Conservation (phyloP, 2,888 invertebrate species). For the Agapostemon virescens region DNA sequence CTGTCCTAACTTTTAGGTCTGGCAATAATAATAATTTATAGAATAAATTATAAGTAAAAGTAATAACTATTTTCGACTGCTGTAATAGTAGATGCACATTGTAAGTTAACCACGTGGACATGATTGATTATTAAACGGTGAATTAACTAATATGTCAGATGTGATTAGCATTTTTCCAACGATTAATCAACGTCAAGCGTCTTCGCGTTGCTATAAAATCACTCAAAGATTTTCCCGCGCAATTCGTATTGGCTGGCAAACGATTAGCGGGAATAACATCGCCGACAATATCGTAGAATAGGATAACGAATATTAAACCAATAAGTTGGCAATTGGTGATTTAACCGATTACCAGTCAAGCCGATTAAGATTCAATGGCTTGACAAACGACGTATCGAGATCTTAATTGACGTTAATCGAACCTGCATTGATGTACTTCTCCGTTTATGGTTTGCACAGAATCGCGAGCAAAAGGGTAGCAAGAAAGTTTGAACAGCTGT, state of each 20-base stretch:
- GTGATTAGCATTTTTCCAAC: neutral
- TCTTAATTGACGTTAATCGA: slow-evolving; percentile 28
- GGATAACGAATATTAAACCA: slow-evolving; percentile 25
- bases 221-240: neutral
- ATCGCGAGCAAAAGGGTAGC: neutral
- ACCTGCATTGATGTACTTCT: neutral
- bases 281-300: slow-evolving; percentile 14
- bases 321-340: slow-evolving; percentile 13
- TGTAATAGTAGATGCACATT: neutral
- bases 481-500: neutral
- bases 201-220: neutral
- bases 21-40: neutral
- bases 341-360: slow-evolving; percentile 26
- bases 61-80: neutral
- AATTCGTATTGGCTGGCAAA: neutral
- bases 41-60: neutral
- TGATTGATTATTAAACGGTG: neutral
- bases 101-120: neutral
- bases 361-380: slow-evolving; percentile 35
- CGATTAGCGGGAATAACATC: neutral
- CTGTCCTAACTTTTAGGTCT: neutral
- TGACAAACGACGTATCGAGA: slow-evolving; percentile 21
- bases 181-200: neutral
- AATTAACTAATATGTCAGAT: neutral
- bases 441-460: slow-evolving; percentile 1